These are phyloP conservation scores for Zhengitettix transpicula DNA, from an alignment of 2,888 invertebrate genomes.

Conservation along the genomic window DNA sequence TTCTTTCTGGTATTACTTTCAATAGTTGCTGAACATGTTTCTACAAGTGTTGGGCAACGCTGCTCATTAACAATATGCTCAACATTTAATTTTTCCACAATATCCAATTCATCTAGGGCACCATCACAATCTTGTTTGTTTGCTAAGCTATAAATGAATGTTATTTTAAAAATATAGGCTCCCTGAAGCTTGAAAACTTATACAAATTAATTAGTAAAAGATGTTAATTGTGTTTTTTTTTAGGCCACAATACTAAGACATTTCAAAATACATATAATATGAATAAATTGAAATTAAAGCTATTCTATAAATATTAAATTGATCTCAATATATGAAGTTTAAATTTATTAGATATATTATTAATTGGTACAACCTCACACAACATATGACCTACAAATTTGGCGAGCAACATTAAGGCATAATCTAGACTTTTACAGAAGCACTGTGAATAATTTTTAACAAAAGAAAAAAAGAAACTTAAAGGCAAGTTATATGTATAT, in stretches of 20 bases:
- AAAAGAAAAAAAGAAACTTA: no score
- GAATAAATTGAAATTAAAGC: not conserved
- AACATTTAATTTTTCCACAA: conserved; percentile 59
- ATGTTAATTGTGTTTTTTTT: not conserved
- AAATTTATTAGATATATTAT: no score
- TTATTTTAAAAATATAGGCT: not conserved
- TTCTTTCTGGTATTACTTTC: conserved; percentile 29
- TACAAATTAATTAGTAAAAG: not conserved
- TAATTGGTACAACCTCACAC: no score
- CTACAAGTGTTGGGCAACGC: conserved; percentile 65
- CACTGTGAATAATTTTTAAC: no score
- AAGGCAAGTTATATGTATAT: no score
- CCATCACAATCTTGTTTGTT: conserved; percentile 72
- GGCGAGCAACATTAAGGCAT: no score
- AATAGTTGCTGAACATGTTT: conserved; percentile 45
- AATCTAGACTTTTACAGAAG: no score
- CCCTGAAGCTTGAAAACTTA: not conserved
- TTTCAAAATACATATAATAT: not conserved
- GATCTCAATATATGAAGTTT: no score
- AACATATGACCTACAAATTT: no score
- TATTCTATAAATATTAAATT: no score
- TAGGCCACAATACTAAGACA: not conserved
- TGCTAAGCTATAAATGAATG: conserved; percentile 38
- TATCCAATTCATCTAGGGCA: conserved; percentile 67
- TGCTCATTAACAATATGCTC: conserved; percentile 59